Percentiles rank a stretch among this genome's conserved stretches.
Conservation (phyloP, 2,888 invertebrate genomes). For the Zelleria hepariella region DNA sequence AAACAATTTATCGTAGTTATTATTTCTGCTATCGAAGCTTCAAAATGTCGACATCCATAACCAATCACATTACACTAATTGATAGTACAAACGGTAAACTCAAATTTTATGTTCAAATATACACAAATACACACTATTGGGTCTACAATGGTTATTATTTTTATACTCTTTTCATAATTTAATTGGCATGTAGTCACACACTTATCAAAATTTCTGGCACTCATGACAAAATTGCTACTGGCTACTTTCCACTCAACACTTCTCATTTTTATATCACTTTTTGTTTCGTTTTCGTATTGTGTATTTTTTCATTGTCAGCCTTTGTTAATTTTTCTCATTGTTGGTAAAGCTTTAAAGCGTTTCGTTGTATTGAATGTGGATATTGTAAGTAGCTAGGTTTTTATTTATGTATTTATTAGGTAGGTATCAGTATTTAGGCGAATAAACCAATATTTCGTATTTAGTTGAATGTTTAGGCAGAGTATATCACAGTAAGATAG, state of each 20-base stretch:
- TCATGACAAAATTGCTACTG: constrained; percentile 8
- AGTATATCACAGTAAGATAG: too few relatives aligned
- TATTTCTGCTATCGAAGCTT: constrained; percentile 1
- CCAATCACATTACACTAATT: background rate
- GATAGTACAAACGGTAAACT: background rate
- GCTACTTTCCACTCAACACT: constrained; percentile 15
- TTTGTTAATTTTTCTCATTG: constrained; percentile 4
- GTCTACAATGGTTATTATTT: constrained; percentile 37
- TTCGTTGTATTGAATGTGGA: constrained; percentile 1
- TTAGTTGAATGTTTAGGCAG: too few relatives aligned
- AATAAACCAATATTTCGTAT: too few relatives aligned
- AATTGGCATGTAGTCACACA: constrained; percentile 17
- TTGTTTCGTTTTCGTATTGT: background rate
- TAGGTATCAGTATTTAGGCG: background rate
- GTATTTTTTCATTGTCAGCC: too few relatives aligned
- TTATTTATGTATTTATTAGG: background rate
- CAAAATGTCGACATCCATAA: constrained; percentile 18
- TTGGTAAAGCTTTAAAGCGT: constrained; percentile 12
- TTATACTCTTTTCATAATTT: constrained; percentile 17
- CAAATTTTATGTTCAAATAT: background rate
- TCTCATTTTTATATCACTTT: constrained; percentile 14
- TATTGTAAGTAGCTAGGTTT: background rate
- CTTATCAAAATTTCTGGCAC: constrained; percentile 23
- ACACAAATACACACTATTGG: constrained; percentile 52
- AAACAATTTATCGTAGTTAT: background rate